A percentile compares a stretch with the other conserved stretches of the same genome.
Evolutionary conservation across 2,113 vertebrate genomes (phyloP).

Genomic region (Terrapene triunguis): DNA sequence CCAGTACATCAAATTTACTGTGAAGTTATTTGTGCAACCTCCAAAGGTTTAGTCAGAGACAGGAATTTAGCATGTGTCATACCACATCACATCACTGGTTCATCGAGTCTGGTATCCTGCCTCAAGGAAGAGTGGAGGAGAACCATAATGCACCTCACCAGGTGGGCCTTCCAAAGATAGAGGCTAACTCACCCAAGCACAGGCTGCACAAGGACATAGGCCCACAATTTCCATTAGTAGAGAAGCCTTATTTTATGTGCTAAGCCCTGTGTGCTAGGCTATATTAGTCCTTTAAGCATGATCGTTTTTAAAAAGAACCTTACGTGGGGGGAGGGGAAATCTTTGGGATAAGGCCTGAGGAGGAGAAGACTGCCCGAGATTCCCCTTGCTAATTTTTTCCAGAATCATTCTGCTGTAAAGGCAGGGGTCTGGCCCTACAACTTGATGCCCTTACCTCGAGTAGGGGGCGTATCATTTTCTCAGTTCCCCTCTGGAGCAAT

Average conservation of each 20-base stretch:
- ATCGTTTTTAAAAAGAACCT: background rate
- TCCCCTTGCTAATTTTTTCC: background rate
- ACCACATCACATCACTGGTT: background rate
- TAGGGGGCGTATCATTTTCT: background rate
- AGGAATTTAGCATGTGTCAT: slow-evolving; percentile 54
- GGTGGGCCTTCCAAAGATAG: background rate
- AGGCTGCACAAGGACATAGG: background rate
- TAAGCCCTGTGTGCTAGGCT: background rate
- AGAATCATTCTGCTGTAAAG: background rate
- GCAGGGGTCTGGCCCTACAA: background rate
- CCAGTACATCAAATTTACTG: background rate
- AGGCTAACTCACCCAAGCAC: background rate
- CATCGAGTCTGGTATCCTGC: slow-evolving; percentile 18
- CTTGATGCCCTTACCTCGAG: background rate
- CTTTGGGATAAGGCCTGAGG: background rate
- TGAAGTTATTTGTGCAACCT: slow-evolving; percentile 23
- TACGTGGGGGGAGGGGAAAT: too few relatives aligned
- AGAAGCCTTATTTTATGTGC: background rate
- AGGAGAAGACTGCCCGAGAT: background rate
- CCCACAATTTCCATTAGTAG: background rate
- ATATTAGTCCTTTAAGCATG: background rate
- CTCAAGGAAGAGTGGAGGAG: background rate
- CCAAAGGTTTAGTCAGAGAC: slow-evolving; percentile 47
- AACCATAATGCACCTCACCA: background rate
- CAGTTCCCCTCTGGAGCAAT: background rate